phyloP scores from a whole-genome alignment of 2,888 invertebrate genomes.

The Oscheius sp. region DNA sequence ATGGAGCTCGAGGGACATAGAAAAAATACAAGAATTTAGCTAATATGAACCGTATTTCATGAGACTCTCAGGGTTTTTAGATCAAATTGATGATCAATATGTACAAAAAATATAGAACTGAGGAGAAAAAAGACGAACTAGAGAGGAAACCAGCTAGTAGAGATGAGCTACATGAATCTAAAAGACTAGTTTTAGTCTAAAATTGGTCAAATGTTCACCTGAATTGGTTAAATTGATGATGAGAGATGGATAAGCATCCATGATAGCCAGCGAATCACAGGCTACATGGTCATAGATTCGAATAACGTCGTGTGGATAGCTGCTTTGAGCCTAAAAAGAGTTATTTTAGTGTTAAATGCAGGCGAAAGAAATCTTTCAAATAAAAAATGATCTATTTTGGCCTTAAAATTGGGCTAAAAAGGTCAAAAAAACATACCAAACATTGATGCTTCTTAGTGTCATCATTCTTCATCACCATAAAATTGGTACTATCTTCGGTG shows the following conservation, averaged over 20 bases:
- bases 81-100: no score
- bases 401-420: no score
- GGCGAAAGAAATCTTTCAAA: no score
- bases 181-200: not conserved
- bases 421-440: constrained; percentile 28
- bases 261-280: constrained; percentile 40
- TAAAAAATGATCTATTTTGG: no score
- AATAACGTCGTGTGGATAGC: constrained; percentile 35
- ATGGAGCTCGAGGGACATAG: not conserved
- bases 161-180: constrained; percentile 40
- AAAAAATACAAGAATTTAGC: no score
- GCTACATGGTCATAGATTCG: constrained; percentile 43
- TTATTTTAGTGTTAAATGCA: not conserved
- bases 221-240: constrained; percentile 40
- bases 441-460: constrained; percentile 39
- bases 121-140: constrained; percentile 8
- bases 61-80: not conserved
- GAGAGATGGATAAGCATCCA: constrained; percentile 35
- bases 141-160: constrained; percentile 45
- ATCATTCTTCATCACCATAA: constrained; percentile 34
- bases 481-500: constrained; percentile 37
- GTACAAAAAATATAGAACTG: not conserved
- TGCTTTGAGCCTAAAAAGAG: constrained; percentile 35
- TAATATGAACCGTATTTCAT: no score
- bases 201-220: constrained; percentile 22